Evolutionary conservation across 2,888 invertebrate genomes (phyloP), one percentile per base, ranked within the genome.

Genomic region (Andrena bucephala): DNA sequence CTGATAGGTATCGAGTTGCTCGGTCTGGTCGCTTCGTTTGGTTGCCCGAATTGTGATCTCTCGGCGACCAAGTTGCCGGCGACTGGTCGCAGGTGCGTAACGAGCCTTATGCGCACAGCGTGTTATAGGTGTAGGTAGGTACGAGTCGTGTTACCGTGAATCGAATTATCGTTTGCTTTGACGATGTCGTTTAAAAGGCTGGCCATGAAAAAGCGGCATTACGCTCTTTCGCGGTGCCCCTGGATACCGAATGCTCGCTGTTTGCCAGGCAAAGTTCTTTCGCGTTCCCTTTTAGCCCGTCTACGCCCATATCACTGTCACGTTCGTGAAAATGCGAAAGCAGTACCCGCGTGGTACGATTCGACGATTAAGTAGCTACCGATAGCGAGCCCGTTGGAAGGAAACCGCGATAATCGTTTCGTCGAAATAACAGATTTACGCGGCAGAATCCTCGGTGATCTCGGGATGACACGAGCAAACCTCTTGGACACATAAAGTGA

Each of bases 391-490:
- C n/a, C 24, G 27, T 57, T 48, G 7, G 33, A 2, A n/a, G 16
- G 48, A 29, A 50, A 54, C 20, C 29, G 27, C 27, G 60, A 57
- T 76, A 74, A 85, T n/a, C n/a, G n/a, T n/a, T n/a, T n/a, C n/a
- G n/a, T n/a, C n/a, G n/a, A n/a, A n/a, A n/a, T n/a, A n/a, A n/a
- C n/a, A n/a, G n/a, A n/a, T n/a, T n/a, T n/a, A n/a, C n/a, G n/a
- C n/a, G n/a, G n/a, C n/a, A n/a, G n/a, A n/a, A n/a, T 81, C 78
- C 60, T 70, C 10, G 63, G 59, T 67, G 52, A 69, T 74, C 71
- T 62, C 31, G 65, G 73, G 71, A 74, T 50, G 73, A 78, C 71
- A 36, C 29, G 16, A 70, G 65, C 33, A 54, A 74, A 57, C 65
- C 67, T 77, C 36, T 2, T 27, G 42, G 80, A 73, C 71, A 75